phyloP scores from a whole-genome alignment of 2,888 invertebrate genomes.

The Nineta flava region DNA sequence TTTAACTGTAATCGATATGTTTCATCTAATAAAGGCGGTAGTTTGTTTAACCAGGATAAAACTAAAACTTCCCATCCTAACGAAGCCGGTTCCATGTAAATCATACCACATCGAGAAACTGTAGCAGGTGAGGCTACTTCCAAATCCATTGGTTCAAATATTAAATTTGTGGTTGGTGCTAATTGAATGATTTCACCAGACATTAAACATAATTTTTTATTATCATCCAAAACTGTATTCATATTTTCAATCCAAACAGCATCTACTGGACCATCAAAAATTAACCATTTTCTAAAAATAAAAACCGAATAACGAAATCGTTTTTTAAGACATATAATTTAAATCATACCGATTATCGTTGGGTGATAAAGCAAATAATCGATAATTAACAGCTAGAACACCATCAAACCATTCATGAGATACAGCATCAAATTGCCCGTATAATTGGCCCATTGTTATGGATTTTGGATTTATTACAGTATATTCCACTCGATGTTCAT shows the following conservation, averaged over 20 bases:
- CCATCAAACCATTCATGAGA: constrained; percentile 94
- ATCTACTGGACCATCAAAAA: constrained; percentile 93
- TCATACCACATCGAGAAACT: constrained; percentile 92
- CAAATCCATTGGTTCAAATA: constrained; percentile 92
- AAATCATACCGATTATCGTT: constrained; percentile 43
- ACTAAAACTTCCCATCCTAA: constrained; percentile 86
- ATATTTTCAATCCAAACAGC: constrained; percentile 95
- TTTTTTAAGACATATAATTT: not conserved
- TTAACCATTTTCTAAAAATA: constrained; percentile 68
- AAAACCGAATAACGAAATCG: not conserved
- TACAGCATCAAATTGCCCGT: constrained; percentile 84
- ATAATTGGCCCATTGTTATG: constrained; percentile 88
- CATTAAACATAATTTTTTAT: constrained; percentile 91
- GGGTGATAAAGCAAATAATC: constrained; percentile 60
- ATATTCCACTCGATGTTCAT: constrained; percentile 60
- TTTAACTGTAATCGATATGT: constrained; percentile 51
- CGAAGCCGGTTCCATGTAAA: constrained; percentile 80
- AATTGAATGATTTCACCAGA: constrained; percentile 93
- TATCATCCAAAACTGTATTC: constrained; percentile 91
- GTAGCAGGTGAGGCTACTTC: constrained; percentile 87
- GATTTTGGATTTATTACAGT: constrained; percentile 87
- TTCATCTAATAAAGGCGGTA: constrained; percentile 53
- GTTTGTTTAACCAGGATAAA: constrained; percentile 66
- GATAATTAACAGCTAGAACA: constrained; percentile 67
- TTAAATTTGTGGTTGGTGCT: constrained; percentile 72